A percentile compares a stretch with the other conserved stretches of the same genome.
These are phyloP conservation scores for Bathybates hornii DNA, from an alignment of 2,113 vertebrate species.

Conservation along the genomic window DNA sequence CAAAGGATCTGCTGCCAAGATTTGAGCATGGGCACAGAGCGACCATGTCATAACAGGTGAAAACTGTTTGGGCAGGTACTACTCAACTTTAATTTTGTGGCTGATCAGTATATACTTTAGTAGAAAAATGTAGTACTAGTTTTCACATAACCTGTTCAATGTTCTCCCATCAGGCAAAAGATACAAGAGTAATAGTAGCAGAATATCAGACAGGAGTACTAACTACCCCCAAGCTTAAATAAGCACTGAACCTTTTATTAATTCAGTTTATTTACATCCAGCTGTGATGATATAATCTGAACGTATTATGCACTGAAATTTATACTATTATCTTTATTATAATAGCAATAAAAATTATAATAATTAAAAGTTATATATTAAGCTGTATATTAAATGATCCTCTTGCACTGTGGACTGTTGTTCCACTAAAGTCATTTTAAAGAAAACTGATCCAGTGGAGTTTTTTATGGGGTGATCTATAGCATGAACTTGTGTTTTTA, in stretches of 20 bases:
- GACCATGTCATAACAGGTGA: not conserved
- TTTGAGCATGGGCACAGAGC: not conserved
- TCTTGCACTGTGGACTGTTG: not conserved
- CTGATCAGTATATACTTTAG: not conserved
- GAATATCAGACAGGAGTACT: not conserved
- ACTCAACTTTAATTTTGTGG: not conserved
- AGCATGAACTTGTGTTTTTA: not conserved
- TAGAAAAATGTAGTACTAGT: not conserved
- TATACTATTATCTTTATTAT: not conserved
- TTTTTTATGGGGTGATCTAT: not conserved
- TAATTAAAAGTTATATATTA: not conserved
- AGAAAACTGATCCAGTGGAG: not conserved
- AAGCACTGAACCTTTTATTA: not conserved
- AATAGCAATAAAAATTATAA: not conserved
- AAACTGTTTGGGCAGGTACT: not conserved
- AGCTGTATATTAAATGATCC: not conserved
- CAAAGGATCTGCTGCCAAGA: not conserved
- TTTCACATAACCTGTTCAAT: not conserved
- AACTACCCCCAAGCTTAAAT: not conserved
- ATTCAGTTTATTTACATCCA: not conserved
- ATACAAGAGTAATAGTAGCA: not conserved
- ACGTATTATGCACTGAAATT: not conserved
- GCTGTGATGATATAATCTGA: not conserved
- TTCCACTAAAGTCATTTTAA: not conserved
- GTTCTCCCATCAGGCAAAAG: not conserved